phyloP scores from a whole-genome alignment of 2,797 vertebrate genomes.

The Loris lydekkerianus region DNA sequence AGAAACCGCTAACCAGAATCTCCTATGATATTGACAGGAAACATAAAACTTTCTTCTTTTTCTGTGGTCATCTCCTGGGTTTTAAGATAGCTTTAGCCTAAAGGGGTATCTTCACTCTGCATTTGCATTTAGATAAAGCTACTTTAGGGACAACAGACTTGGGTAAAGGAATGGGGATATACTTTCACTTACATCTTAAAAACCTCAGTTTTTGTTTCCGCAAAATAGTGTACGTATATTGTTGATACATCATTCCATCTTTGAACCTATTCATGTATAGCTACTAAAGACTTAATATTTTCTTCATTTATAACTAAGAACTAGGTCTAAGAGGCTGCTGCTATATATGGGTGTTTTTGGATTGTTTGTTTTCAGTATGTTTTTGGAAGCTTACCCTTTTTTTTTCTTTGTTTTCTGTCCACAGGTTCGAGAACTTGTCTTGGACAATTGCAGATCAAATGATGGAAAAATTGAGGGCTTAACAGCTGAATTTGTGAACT shows the following conservation, averaged over 20 bases:
- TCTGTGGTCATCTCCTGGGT: background rate
- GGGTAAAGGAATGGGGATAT: background rate
- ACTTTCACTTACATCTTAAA: background rate
- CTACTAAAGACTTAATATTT: background rate
- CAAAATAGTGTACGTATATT: background rate
- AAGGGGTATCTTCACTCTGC: background rate
- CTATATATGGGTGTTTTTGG: constrained; percentile 1
- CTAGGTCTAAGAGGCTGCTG: background rate
- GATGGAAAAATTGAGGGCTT: constrained; percentile 96
- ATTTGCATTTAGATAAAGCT: background rate
- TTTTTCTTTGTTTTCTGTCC: constrained; percentile 1
- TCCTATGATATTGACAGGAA: background rate
- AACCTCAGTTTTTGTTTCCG: constrained; percentile 9
- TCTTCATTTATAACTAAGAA: constrained; percentile 54
- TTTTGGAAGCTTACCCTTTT: constrained; percentile 45
- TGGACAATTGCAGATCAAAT: constrained; percentile 95
- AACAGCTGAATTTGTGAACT: constrained; percentile 95
- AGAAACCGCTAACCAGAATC: background rate
- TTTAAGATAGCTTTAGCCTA: background rate
- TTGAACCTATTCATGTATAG: constrained; percentile 33
- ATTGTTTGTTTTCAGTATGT: background rate
- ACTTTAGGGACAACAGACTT: background rate
- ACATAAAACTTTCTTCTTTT: background rate
- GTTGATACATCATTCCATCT: background rate
- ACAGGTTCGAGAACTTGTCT: constrained; percentile 95